A percentile compares a stretch with the other conserved stretches of the same genome.
Evolutionary conservation across 2,797 vertebrate species (phyloP).

Genomic region (Epinephelus malabaricus): DNA sequence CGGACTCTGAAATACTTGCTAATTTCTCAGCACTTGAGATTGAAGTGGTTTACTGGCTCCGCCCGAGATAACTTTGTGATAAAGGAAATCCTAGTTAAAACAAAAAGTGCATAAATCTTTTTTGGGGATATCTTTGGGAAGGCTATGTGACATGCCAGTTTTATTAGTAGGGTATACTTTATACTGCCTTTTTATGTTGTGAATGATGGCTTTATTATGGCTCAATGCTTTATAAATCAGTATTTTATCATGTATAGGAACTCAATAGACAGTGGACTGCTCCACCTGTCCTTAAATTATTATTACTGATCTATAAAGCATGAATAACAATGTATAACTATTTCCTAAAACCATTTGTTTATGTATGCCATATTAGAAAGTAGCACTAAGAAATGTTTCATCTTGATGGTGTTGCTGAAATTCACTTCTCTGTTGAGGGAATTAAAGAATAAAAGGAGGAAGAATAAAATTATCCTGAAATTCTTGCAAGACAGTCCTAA

Average conservation of each 20-base stretch:
- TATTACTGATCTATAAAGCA: background rate
- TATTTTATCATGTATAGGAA: background rate
- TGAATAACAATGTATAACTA: background rate
- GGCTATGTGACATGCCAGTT: background rate
- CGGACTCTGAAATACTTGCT: background rate
- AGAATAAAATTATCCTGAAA: background rate
- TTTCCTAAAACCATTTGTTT: background rate
- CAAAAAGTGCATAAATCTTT: background rate
- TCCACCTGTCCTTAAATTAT: background rate
- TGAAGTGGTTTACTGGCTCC: background rate
- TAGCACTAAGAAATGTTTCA: background rate
- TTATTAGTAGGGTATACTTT: background rate
- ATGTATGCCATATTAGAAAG: background rate
- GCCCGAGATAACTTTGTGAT: background rate
- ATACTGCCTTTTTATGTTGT: background rate
- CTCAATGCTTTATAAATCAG: conserved; percentile 7
- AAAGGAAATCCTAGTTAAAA: background rate
- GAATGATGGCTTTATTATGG: background rate
- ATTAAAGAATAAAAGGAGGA: background rate
- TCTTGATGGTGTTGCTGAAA: background rate
- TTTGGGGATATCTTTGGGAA: background rate
- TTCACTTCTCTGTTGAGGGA: background rate
- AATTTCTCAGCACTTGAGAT: conserved; percentile 29
- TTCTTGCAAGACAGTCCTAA: no score
- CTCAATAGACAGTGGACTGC: no score